Conservation (phyloP, 1,140 invertebrate species). For the Philopotamus ludificatus region DNA sequence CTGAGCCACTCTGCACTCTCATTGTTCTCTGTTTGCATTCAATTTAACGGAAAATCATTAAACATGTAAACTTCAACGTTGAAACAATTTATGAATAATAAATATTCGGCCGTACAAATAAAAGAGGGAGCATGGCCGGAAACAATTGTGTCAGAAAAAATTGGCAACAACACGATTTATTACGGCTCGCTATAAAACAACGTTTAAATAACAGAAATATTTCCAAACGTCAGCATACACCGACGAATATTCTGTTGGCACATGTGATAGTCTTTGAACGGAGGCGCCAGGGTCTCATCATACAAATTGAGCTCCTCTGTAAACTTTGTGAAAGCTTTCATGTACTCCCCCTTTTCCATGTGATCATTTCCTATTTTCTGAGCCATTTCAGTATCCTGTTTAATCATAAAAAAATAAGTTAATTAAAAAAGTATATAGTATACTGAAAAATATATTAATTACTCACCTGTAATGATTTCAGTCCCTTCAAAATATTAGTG, state of each 20-base stretch:
- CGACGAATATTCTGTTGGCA: slow-evolving; percentile 78
- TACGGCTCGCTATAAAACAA: no score
- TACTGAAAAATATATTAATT: background rate
- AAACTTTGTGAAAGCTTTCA: slow-evolving; percentile 67
- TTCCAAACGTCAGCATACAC: slow-evolving; percentile 69
- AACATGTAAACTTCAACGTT: background rate
- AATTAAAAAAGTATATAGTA: background rate
- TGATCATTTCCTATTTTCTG: slow-evolving; percentile 65
- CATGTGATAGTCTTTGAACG: slow-evolving; percentile 78
- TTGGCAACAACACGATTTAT: no score
- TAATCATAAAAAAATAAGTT: slow-evolving; percentile 35
- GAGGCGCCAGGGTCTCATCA: slow-evolving; percentile 69
- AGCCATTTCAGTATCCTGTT: slow-evolving; percentile 72
- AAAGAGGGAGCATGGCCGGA: no score
- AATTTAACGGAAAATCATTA: slow-evolving; percentile 11
- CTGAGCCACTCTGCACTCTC: slow-evolving; percentile 1
- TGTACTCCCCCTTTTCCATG: slow-evolving; percentile 63
- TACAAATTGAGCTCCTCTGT: slow-evolving; percentile 69
- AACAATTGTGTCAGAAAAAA: no score
- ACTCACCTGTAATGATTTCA: slow-evolving; percentile 67
- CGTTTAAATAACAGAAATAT: no score
- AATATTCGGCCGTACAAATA: no score
- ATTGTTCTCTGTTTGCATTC: slow-evolving; percentile 13
- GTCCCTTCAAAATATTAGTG: slow-evolving; percentile 74
- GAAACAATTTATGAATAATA: background rate